These are phyloP conservation scores for Gavia stellata DNA, from an alignment of 2,113 vertebrate species.

Conservation along the genomic window DNA sequence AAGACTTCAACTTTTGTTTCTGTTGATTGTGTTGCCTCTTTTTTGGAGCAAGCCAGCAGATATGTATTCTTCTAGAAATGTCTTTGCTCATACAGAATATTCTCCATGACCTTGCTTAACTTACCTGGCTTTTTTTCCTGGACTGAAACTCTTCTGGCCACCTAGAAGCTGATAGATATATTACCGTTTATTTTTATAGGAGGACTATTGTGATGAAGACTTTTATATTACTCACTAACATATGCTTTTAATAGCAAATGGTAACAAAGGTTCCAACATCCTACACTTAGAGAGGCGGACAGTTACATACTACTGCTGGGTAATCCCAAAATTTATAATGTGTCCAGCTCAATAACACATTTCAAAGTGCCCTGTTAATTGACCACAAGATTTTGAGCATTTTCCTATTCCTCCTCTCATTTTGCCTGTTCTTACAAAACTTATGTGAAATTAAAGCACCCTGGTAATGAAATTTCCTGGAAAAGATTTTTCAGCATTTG, in stretches of 20 bases:
- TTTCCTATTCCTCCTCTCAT: not conserved
- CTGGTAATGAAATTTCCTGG: not conserved
- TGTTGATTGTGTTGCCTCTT: not conserved
- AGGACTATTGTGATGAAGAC: not conserved
- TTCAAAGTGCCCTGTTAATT: not conserved
- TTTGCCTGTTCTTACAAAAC: not conserved
- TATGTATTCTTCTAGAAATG: not conserved
- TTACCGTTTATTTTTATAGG: not conserved
- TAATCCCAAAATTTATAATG: not conserved
- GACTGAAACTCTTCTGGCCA: not conserved
- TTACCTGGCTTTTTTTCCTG: not conserved
- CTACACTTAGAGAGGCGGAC: not conserved
- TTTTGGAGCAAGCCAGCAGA: not conserved
- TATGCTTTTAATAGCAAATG: constrained; percentile 42
- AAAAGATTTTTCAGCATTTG: not conserved
- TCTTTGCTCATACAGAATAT: not conserved
- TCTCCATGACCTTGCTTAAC: not conserved
- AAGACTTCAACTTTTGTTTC: not conserved
- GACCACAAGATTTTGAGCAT: not conserved
- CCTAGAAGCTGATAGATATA: not conserved
- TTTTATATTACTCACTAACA: not conserved
- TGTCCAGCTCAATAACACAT: not conserved
- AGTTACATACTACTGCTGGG: not conserved
- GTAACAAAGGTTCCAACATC: not conserved
- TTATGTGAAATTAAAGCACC: not conserved